phyloP scores from a whole-genome alignment of 1,140 invertebrate genomes.

The Adelges cooleyi region DNA sequence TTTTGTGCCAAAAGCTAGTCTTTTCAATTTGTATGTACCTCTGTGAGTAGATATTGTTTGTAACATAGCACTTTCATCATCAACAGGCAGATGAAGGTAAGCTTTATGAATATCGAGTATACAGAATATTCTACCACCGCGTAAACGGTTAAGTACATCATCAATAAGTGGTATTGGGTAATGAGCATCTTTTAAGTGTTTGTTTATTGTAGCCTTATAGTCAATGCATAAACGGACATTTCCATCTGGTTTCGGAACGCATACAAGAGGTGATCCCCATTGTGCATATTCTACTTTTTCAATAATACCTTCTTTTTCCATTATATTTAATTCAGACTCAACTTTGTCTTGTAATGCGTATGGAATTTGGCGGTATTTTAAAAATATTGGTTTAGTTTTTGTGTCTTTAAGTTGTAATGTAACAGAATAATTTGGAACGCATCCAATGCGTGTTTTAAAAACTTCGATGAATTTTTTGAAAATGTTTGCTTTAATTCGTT shows the following conservation, averaged over 20 bases:
- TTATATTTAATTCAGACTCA: neutral
- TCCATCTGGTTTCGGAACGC: neutral
- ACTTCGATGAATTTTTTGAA: too few species aligned
- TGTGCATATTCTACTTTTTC: neutral
- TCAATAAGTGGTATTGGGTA: conserved; percentile 28
- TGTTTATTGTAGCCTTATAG: conserved; percentile 37
- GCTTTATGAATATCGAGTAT: conserved; percentile 33
- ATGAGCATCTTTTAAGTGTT: neutral
- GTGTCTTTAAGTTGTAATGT: too few species aligned
- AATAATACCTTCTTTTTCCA: neutral
- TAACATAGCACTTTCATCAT: conserved; percentile 33
- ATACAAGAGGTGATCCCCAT: conserved; percentile 1
- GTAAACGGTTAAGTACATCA: conserved; percentile 19
- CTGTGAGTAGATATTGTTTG: conserved; percentile 35
- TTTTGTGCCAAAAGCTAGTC: conserved; percentile 41
- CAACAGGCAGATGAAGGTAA: conserved; percentile 34
- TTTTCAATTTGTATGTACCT: conserved; percentile 37
- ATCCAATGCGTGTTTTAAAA: too few species aligned
- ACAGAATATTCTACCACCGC: conserved; percentile 32
- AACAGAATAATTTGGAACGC: too few species aligned
- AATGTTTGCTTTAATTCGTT: too few species aligned
- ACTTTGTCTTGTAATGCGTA: conserved; percentile 5
- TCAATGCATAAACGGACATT: conserved; percentile 31
- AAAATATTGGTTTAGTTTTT: conserved; percentile 25
- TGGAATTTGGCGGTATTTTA: neutral